phyloP scores from a whole-genome alignment of 2,797 vertebrate genomes.

The Silurus lanzhouensis region DNA sequence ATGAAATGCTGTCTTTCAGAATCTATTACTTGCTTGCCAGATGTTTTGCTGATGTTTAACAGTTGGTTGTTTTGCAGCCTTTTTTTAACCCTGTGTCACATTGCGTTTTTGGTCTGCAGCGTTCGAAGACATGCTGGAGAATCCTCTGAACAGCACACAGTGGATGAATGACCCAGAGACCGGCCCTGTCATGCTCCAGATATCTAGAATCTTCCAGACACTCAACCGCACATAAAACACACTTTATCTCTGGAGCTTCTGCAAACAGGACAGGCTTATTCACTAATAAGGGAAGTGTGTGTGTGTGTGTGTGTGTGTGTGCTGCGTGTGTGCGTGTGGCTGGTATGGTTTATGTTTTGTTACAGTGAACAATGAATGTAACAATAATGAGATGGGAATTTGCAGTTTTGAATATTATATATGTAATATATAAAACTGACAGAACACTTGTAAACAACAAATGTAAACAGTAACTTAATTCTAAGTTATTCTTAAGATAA shows the following conservation, averaged over 20 bases:
- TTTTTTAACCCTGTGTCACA: background rate
- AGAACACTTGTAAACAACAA: slow-evolving; percentile 71
- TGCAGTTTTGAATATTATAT: slow-evolving; percentile 56
- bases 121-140: slow-evolving; percentile 99
- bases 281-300: slow-evolving; percentile 51
- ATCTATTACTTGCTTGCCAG: background rate
- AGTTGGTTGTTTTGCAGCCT: background rate
- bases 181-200: slow-evolving; percentile 97
- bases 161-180: slow-evolving; percentile 99
- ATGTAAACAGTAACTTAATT: slow-evolving; percentile 66
- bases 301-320: slow-evolving; percentile 44
- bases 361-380: slow-evolving; percentile 65
- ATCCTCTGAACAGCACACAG: slow-evolving; percentile 97
- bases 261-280: slow-evolving; percentile 42
- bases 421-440: slow-evolving; percentile 77
- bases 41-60: background rate
- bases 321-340: slow-evolving; percentile 30
- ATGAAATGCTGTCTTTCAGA: background rate
- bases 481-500: slow-evolving; percentile 37
- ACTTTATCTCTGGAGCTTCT: slow-evolving; percentile 46
- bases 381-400: slow-evolving; percentile 58
- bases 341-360: slow-evolving; percentile 68
- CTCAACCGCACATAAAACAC: slow-evolving; percentile 89
- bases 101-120: slow-evolving; percentile 73
- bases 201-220: slow-evolving; percentile 99